Conservation (phyloP, 2,888 invertebrate species). For the Melanargia galathea region DNA sequence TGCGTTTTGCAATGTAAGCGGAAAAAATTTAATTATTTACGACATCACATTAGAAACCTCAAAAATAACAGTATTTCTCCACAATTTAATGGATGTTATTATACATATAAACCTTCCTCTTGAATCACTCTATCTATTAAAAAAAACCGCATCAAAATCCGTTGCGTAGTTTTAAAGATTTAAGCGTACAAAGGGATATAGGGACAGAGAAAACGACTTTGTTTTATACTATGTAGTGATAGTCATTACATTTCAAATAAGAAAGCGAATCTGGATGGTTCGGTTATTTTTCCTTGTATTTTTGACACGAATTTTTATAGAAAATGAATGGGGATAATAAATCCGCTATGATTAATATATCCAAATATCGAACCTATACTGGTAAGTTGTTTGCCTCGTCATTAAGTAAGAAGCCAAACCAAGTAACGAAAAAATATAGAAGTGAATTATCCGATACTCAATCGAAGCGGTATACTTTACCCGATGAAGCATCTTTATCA, state of each 20-base stretch:
- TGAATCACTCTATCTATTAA: no score
- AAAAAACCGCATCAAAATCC: no score
- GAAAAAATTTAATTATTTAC: no score
- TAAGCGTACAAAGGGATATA: no score
- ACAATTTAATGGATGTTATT: no score
- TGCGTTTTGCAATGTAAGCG: no score
- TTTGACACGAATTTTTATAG: constrained; percentile 6
- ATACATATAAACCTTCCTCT: no score
- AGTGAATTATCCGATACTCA: constrained; percentile 11
- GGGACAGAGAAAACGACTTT: no score
- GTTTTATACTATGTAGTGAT: no score
- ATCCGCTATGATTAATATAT: constrained; percentile 5
- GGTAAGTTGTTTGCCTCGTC: neutral
- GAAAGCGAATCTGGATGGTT: constrained; percentile 49
- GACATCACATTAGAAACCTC: no score
- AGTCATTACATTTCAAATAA: constrained; percentile 10
- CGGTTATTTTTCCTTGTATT: constrained; percentile 11
- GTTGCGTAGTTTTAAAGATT: no score
- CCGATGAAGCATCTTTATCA: constrained; percentile 48
- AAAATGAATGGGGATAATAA: constrained; percentile 18
- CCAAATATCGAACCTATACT: constrained; percentile 4
- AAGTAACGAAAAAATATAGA: constrained; percentile 23
- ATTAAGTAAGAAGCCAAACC: constrained; percentile 4
- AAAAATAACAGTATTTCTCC: no score
- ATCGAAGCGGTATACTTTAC: constrained; percentile 44